A percentile compares a stretch with the other conserved stretches of the same genome.
Conservation (phyloP, 2,113 vertebrate genomes). For the Theropithecus gelada region DNA sequence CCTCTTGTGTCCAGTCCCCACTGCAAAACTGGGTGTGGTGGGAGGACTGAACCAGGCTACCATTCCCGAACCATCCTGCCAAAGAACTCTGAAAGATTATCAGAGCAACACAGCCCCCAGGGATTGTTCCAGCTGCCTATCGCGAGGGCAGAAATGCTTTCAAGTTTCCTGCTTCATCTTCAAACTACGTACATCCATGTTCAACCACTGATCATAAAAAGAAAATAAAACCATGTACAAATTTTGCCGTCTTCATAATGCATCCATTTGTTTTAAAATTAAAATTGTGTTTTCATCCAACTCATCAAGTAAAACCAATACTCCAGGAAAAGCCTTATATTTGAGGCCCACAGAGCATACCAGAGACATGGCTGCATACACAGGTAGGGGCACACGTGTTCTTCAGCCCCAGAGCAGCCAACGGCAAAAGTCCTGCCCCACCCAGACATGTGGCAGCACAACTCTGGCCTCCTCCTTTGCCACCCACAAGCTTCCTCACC, state of each 20-base stretch:
- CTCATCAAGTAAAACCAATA: background rate
- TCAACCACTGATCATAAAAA: no score
- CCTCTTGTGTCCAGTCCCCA: background rate
- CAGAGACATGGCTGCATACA: background rate
- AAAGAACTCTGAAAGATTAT: background rate
- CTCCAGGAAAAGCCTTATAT: background rate
- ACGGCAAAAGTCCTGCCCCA: background rate
- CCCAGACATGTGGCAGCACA: fast-evolving
- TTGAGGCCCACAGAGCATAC: background rate
- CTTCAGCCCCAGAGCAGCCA: background rate
- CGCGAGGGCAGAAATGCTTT: background rate
- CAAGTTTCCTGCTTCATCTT: background rate
- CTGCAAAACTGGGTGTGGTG: background rate
- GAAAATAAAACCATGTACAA: no score
- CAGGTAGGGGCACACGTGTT: background rate
- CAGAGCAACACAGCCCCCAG: background rate
- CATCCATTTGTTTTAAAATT: background rate
- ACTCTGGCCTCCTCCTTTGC: background rate
- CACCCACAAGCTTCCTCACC: no score
- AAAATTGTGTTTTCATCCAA: background rate
- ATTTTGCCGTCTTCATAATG: background rate
- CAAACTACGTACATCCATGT: no score
- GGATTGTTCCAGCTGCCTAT: background rate
- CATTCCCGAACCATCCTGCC: background rate
- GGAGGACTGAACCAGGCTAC: background rate